Evolutionary conservation across 2,797 vertebrate species (phyloP), one percentile per base, ranked within the genome.

Genomic region (Ptychadena robeensis): DNA sequence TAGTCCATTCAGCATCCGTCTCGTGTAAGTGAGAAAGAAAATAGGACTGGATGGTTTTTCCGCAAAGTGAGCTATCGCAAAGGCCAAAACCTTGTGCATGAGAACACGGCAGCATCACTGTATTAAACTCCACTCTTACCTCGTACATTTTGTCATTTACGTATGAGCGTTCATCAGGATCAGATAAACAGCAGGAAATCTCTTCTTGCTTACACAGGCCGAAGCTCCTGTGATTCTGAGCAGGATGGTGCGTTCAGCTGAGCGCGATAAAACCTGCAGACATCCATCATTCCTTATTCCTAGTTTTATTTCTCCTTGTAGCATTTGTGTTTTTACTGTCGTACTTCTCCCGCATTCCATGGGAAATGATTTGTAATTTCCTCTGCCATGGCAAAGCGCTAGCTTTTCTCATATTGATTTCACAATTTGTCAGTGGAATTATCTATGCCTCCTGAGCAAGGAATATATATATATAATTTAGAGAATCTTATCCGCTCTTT

Each of bases 321-420:
- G 78, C 72, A 48, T 85, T 85, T 85, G 64, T 85, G 57, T 75
- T 85, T 85, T 85, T 85, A 85, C 72, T 65, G 72, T 81, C 38
- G 57, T 37, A 73, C 78, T 81, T 85, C 63, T 80, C 64, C 38
- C 68, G 61, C 53, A 34, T 71, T 76, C 72, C 78, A 57, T 35
- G 31, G 72, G 38, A 80, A 76, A 75, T 85, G 78, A 85, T 80
- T 85, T 85, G 83, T 74, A 80, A 81, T 85, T 80, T 81, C 68
- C 78, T 57, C 57, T 31, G 71, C 83, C 64, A 85, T 75, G 76
- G 35, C 78, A 74, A 76, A 76, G 73, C 53, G 66, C 78, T 71
- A 71, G 78, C 30, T 84, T 81, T 79, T 78, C 68, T 78, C 38
- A 71, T 76, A 85, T 80, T 76, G 83, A 85, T 80, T 85, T 81